Evolutionary conservation across 1,140 invertebrate genomes (phyloP).

Genomic region (Drosophila sturtevanti): DNA sequence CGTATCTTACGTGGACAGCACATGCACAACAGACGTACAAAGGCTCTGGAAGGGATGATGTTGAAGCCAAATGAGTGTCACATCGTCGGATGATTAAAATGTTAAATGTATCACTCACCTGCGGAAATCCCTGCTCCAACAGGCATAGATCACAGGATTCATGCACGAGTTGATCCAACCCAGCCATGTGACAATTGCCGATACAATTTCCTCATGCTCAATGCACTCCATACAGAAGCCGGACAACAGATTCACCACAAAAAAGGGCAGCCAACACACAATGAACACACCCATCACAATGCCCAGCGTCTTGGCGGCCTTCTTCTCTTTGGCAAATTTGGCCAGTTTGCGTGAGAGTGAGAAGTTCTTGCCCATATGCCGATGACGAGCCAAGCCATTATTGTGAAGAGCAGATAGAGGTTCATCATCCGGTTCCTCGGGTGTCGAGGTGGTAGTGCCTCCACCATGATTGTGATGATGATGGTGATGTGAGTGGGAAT

Average conservation of each 20-base stretch:
- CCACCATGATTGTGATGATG: constrained; percentile 78
- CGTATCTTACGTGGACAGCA: constrained; percentile 90
- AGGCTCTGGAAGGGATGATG: constrained; percentile 87
- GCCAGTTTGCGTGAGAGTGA: constrained; percentile 94
- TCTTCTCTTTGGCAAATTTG: constrained; percentile 97
- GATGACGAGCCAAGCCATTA: constrained; percentile 86
- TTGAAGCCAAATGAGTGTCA: constrained; percentile 55
- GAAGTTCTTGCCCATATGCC: constrained; percentile 89
- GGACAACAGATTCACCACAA: constrained; percentile 96
- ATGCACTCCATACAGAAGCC: constrained; percentile 95
- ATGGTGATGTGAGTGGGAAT: constrained; percentile 71
- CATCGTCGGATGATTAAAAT: background rate
- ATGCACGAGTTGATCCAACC: constrained; percentile 99
- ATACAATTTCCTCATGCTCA: constrained; percentile 93
- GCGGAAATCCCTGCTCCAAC: constrained; percentile 97
- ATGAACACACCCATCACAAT: constrained; percentile 99
- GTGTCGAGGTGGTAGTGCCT: constrained; percentile 86
- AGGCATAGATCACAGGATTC: constrained; percentile 99
- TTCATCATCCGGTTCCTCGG: constrained; percentile 88
- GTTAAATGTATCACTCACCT: constrained; percentile 86
- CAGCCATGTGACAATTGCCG: constrained; percentile 97
- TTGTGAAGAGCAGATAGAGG: constrained; percentile 89
- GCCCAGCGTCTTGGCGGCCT: constrained; percentile 96
- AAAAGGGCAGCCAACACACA: constrained; percentile 99
- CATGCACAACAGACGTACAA: constrained; percentile 90